Conservation (phyloP, 2,888 invertebrate genomes). For the Lampropteryx suffumata region DNA sequence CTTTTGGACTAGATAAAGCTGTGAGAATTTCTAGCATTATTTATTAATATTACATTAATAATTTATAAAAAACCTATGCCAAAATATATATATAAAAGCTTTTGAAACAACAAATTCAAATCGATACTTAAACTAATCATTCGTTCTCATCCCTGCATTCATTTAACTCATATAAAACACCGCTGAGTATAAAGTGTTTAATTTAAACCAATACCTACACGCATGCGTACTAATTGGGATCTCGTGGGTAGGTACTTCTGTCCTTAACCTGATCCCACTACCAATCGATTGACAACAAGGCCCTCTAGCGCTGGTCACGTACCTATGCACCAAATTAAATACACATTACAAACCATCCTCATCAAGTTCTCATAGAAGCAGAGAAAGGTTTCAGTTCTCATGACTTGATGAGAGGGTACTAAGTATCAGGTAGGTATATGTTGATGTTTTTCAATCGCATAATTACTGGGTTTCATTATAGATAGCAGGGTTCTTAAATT, state of each 20-base stretch:
- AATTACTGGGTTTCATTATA: too few species aligned
- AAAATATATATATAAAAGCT: background rate
- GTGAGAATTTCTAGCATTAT: too few species aligned
- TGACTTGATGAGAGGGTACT: constrained; percentile 53
- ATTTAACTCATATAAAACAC: constrained; percentile 8
- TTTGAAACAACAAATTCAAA: background rate
- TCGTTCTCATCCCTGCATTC: background rate
- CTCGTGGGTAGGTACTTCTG: constrained; percentile 12
- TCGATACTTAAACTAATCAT: background rate
- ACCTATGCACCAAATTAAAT: constrained; percentile 5
- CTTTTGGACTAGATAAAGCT: too few species aligned
- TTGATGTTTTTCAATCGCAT: too few species aligned
- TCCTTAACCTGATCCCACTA: constrained; percentile 32
- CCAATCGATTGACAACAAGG: constrained; percentile 38
- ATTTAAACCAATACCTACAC: constrained; percentile 21
- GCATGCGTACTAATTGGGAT: constrained; percentile 24
- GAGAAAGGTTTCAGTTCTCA: constrained; percentile 57
- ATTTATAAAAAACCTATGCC: too few species aligned
- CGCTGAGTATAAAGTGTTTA: constrained; percentile 15
- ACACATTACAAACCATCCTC: constrained; percentile 14
- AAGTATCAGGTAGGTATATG: constrained; percentile 22
- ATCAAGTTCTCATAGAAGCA: constrained; percentile 63
- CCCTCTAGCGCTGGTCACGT: constrained; percentile 33
- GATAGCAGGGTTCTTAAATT: too few species aligned
- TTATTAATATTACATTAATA: too few species aligned